Conservation (phyloP, 1,140 invertebrate species). For the Drosophila truncata region DNA sequence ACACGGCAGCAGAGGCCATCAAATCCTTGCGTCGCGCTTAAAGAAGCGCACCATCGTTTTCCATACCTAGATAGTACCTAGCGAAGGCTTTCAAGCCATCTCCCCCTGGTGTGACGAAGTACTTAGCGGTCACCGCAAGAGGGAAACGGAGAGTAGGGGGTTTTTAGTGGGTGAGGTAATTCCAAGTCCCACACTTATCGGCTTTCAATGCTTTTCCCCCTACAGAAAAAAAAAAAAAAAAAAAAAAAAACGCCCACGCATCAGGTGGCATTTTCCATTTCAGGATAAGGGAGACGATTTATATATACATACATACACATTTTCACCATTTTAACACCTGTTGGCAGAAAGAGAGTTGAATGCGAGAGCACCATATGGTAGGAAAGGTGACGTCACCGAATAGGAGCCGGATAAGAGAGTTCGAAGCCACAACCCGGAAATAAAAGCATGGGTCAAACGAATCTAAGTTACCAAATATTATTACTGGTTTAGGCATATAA, state of each 20-base stretch:
- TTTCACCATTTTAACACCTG: slow-evolving; percentile 11
- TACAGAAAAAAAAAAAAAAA: not conserved
- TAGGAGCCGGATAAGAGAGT: not conserved
- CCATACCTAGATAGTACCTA: slow-evolving; percentile 3
- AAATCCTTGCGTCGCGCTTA: slow-evolving; percentile 8
- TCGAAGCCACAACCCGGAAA: not conserved
- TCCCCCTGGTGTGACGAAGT: slow-evolving; percentile 12
- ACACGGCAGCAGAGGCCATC: not conserved
- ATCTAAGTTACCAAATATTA: not conserved
- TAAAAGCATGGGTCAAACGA: not conserved
- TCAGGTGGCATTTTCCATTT: slow-evolving; percentile 5
- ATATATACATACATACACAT: not conserved
- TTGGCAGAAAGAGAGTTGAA: slow-evolving; percentile 12
- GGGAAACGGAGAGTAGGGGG: slow-evolving; percentile 18
- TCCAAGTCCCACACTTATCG: slow-evolving; percentile 23
- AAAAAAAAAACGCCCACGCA: slow-evolving; percentile 16
- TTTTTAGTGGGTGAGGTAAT: slow-evolving; percentile 24
- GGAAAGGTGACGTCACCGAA: slow-evolving; percentile 9
- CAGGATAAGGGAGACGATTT: not conserved
- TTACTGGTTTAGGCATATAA: not conserved
- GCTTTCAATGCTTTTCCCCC: slow-evolving; percentile 22
- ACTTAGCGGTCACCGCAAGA: not conserved
- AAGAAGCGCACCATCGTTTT: not conserved
- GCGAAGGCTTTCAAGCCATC: slow-evolving; percentile 10
- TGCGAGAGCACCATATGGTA: slow-evolving; percentile 7